A percentile compares a stretch with the other conserved stretches of the same genome.
These are phyloP conservation scores for Hoplostethus atlanticus DNA, from an alignment of 2,797 vertebrate genomes.

Conservation along the genomic window DNA sequence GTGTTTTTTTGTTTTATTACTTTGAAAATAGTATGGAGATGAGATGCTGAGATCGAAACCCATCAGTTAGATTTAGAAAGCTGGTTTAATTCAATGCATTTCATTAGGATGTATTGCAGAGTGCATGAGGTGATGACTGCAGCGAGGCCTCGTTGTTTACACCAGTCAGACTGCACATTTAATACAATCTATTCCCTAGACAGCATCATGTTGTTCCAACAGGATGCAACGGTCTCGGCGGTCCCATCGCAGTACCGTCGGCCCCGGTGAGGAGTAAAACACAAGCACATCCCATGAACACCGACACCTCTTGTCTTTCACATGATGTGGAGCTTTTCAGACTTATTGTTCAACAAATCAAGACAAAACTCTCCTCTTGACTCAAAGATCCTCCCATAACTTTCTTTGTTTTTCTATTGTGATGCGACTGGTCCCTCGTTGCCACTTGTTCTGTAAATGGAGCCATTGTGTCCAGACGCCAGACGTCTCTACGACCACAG, in stretches of 20 bases:
- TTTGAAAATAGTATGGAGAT: conserved; percentile 63
- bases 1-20: conserved; percentile 63
- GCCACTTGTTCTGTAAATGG: not conserved
- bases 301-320: no score
- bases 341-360: not conserved
- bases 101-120: conserved; percentile 34
- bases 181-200: not conserved
- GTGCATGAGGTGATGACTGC: conserved; percentile 7
- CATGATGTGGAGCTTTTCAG: no score
- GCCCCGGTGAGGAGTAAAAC: not conserved
- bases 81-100: conserved; percentile 32
- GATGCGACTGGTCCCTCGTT: not conserved
- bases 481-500: not conserved
- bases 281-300: no score
- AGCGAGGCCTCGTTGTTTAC: not conserved
- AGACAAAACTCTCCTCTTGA: no score
- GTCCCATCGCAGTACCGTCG: not conserved
- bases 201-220: not conserved
- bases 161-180: not conserved
- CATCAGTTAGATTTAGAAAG: conserved; percentile 23
- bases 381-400: not conserved
- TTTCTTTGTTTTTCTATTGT: not conserved
- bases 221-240: not conserved
- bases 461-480: not conserved
- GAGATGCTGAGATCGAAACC: conserved; percentile 40